phyloP scores from a whole-genome alignment of 2,113 vertebrate genomes.

The Oenanthe oenanthe region DNA sequence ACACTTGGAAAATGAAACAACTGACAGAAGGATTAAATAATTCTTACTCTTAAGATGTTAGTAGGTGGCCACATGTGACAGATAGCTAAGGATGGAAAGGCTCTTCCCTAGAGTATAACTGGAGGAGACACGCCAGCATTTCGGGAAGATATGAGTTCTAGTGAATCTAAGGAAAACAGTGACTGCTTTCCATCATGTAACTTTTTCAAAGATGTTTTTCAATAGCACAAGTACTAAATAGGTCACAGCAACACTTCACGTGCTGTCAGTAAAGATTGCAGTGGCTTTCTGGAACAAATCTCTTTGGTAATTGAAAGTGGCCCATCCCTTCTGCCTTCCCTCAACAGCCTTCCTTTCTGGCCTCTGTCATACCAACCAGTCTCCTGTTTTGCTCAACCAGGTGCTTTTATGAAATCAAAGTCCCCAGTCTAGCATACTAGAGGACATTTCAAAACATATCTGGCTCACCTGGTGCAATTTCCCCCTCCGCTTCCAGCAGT shows the following conservation, averaged over 20 bases:
- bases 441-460: not conserved
- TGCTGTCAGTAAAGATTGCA: not conserved
- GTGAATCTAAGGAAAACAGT: slow-evolving; percentile 24
- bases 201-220: not conserved
- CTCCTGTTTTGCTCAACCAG: not conserved
- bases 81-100: not conserved
- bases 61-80: slow-evolving; percentile 55
- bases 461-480: slow-evolving; percentile 30
- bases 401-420: not conserved
- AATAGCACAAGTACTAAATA: not conserved
- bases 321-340: not conserved
- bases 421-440: not conserved
- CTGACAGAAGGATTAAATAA: slow-evolving; percentile 62
- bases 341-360: not conserved
- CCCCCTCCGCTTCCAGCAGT: not conserved
- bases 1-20: slow-evolving; percentile 60
- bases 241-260: not conserved
- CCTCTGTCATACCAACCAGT: not conserved
- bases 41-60: slow-evolving; percentile 57
- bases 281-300: not conserved
- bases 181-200: slow-evolving; percentile 13
- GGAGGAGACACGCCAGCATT: slow-evolving; percentile 23
- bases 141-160: slow-evolving; percentile 12
- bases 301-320: not conserved
- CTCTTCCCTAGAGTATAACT: not conserved